Evolutionary conservation across 2,113 vertebrate species (phyloP), one percentile per base, ranked within the genome.

Genomic region (Rhabdomys dilectus): DNA sequence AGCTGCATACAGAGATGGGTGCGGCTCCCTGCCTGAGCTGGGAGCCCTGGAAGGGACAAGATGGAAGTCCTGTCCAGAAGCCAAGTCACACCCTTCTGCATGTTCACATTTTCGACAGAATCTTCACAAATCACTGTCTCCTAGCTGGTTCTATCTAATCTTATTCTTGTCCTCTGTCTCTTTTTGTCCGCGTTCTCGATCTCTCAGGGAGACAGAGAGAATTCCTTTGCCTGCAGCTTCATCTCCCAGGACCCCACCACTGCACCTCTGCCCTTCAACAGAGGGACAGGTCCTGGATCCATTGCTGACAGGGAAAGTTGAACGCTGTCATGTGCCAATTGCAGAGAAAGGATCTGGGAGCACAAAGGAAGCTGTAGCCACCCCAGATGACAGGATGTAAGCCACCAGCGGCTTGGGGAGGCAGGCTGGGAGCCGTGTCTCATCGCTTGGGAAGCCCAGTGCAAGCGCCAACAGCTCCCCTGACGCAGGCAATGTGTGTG

Each of bases 401-500:
- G 92, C 80, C 2, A 45, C 91, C 81, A 8, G 88, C 0, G 19
- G 95, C 97, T 81, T 96, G 95, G 96, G 76, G 85, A 82, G 97
- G 94, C 91, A 62, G 87, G 90, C 94, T 42, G 88, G 91, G 95
- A 90, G 96, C 88, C 26, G 19, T 93, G 97, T 91, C 97, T 97
- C 97, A 95, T 96, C 19, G 96, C 97, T 97, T 97, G 96, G 98
- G 97, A 98, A 98, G 98, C 98, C 11, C 2, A n/a, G 88, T 86
- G n/a, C 97, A 97, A 97, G 98, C 89, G 85, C 72, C 0, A 42
- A 92, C 98, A 97, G 97, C 97, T 97, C 96, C 97, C 73, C 92
- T 97, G 96, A 97, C 91, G 81, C 97, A 96, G 95, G 88, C 6
- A 2, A 39, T 4, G 3, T 73, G 68, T 13, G 29, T 45, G 84